A percentile compares a stretch with the other conserved stretches of the same genome.
These are phyloP conservation scores for Kryphioiulus occultus DNA, from an alignment of 2,888 invertebrate genomes.

Conservation along the genomic window DNA sequence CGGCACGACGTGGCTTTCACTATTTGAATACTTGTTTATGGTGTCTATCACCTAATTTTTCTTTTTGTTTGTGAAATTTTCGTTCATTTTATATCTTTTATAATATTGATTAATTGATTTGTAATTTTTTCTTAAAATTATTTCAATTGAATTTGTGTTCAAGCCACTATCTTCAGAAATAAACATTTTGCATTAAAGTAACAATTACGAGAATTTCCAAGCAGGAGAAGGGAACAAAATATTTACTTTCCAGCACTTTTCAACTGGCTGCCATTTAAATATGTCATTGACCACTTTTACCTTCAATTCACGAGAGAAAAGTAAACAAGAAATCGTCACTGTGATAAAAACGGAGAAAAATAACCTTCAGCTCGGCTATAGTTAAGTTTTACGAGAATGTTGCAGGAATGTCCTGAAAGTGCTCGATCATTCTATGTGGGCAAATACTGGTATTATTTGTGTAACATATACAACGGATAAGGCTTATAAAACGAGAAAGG, in stretches of 20 bases:
- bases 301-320: neutral
- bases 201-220: neutral
- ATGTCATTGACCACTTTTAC: neutral
- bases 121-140: too few relatives aligned
- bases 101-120: too few relatives aligned
- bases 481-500: neutral
- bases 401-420: neutral
- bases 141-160: too few relatives aligned
- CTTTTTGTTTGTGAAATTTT: too few relatives aligned
- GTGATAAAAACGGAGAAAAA: neutral
- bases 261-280: neutral
- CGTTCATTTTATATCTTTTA: too few relatives aligned
- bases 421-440: conserved; percentile 17
- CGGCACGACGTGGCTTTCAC: too few relatives aligned
- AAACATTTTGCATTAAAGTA: too few relatives aligned
- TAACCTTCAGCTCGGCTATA: neutral
- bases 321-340: neutral
- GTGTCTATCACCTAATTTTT: too few relatives aligned
- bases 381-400: neutral
- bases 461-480: conserved; percentile 20
- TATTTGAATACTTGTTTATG: too few relatives aligned
- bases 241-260: neutral
- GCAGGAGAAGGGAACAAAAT: too few relatives aligned
- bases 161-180: too few relatives aligned
- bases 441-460: conserved; percentile 31